Evolutionary conservation across 2,797 vertebrate species (phyloP).

Genomic region (Champsocephalus gunnari): DNA sequence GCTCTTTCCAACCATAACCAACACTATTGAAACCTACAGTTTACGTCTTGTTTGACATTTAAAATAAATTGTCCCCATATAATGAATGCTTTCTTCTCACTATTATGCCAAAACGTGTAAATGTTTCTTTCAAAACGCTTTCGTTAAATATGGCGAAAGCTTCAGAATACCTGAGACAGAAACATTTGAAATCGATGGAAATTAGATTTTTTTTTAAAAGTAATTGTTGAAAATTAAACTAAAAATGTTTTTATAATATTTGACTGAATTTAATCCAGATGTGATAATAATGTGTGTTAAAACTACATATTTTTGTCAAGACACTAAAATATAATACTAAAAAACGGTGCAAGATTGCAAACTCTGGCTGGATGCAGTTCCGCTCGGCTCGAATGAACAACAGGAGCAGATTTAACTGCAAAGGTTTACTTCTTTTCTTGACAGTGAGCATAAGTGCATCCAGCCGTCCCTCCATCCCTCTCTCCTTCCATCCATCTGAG

Average conservation of each 20-base stretch:
- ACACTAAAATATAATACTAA: not conserved
- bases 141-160: not conserved
- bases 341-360: conserved; percentile 1
- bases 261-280: not conserved
- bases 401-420: conserved; percentile 36
- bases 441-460: conserved; percentile 52
- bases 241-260: not conserved
- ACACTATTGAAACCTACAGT: not conserved
- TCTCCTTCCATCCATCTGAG: conserved; percentile 77
- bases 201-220: not conserved
- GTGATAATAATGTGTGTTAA: too few relatives aligned
- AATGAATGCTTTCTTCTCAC: not conserved
- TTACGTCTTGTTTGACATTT: too few relatives aligned
- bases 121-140: not conserved
- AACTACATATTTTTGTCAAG: not conserved
- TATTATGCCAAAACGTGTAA: not conserved
- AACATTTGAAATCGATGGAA: not conserved
- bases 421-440: conserved; percentile 53
- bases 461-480: conserved; percentile 57
- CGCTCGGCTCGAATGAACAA: conserved; percentile 22
- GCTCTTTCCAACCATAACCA: too few relatives aligned
- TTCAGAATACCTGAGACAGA: not conserved
- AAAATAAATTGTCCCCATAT: not conserved
- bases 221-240: not conserved
- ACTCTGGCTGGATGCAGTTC: conserved; percentile 11